Evolutionary conservation across 2,888 invertebrate species (phyloP).

Genomic region (Hemaris fuciformis): DNA sequence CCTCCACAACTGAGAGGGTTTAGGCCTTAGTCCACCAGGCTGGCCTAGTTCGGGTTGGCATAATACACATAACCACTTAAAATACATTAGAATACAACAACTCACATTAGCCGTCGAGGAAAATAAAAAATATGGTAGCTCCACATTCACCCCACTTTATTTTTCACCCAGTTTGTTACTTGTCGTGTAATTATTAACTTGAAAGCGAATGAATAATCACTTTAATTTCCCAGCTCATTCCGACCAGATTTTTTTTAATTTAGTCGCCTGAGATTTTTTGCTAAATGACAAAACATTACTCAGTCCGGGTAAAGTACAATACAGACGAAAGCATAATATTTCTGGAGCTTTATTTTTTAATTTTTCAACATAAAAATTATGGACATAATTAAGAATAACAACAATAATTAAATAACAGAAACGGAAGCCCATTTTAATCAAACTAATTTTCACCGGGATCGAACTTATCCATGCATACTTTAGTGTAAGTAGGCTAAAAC

Average conservation of each 20-base stretch:
- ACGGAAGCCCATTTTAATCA: no score
- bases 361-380: neutral
- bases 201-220: constrained; percentile 7
- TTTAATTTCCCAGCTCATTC: constrained; percentile 13
- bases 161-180: neutral
- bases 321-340: neutral
- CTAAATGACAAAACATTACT: constrained; percentile 15
- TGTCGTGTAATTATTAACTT: neutral
- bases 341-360: neutral
- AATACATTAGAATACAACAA: no score
- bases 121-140: no score
- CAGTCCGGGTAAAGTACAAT: neutral
- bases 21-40: no score
- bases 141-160: no score
- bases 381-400: neutral
- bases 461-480: no score
- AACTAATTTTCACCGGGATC: no score
- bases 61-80: no score
- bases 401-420: neutral
- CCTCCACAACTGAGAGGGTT: no score
- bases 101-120: no score
- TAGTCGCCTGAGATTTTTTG: constrained; percentile 14
- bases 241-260: constrained; percentile 9
- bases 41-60: no score
- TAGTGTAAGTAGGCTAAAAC: no score